Evolutionary conservation across 2,888 invertebrate species (phyloP), one percentile per base, ranked within the genome.

Genomic region (Cephus sareptanus): DNA sequence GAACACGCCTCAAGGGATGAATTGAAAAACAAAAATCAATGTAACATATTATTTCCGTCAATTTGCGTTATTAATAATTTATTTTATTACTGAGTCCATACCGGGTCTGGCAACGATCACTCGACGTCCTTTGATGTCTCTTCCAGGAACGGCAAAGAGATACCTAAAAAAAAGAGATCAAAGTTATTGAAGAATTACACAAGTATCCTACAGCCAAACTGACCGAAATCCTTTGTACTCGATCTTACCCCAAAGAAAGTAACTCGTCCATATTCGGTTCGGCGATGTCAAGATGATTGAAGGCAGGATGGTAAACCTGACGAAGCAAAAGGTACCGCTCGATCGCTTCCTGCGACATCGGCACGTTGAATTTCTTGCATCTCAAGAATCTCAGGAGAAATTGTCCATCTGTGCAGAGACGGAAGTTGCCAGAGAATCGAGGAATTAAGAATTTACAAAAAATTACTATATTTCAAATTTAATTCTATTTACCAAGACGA

Each of bases 331-430:
- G 92, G 89, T 97, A 97, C 35, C 96, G 93, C 90, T 97, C 95
- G 76, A 96, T 93, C 34, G 95, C 95, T 86, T 96, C 95, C 88
- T 96, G 95, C 0, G 96, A 95, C 93, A 95, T 95, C 2, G 95
- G 95, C 0, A 97, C 95, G 88, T 95, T 95, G 92, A 95, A 97
- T 89, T 96, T 97, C 91, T 96, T 96, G 80, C 94, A 94, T n/a
- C 97, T 94, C 76, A 97, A 93, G 89, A 96, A 97, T 80, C 96
- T 94, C 76, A 97, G 92, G 73, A 97, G 92, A 90, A 95, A 96
- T 85, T 91, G 93, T 0, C 94, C 92, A 92, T 96, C 96, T 96
- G 81, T 56, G 91, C 56, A 91, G 85, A 12, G 15, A 35, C 1
- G 13, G 74, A 37, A 56, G 23, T 56, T 9, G 9, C 2, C 56